Evolutionary conservation across 2,888 invertebrate species (phyloP), one percentile per base, ranked within the genome.

Genomic region (Corythucha ciliata): DNA sequence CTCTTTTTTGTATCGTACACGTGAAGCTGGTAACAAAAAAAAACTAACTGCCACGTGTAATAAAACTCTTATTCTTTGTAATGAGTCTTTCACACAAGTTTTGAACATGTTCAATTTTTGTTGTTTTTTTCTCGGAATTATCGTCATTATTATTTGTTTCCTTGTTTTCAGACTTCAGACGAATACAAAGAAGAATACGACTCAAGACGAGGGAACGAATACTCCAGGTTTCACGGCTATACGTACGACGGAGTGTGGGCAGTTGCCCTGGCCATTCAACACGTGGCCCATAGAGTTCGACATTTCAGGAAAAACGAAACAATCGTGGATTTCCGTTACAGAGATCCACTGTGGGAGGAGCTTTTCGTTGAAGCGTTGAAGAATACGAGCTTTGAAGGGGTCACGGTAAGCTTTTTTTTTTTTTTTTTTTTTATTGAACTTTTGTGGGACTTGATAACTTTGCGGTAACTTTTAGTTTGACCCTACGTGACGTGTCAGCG

Each of bases 191-290:
- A 76, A 32, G 83, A 89, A 67, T 94, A 94, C 68, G 82, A 92
- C 63, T 77, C 82, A 25, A 72, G 84, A 56, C 74, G 90, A 58
- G 84, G 86, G 1, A 67, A 70, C 1, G 89, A 91, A 64, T 93
- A 90, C 70, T 93, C 92, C 27, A 78, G 92, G 59, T 96, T 92
- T 67, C 94, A 96, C 68, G 96, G 94, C 2, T 98, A 97, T 69
- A 94, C 96, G 8, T 98, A 97, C 68, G 97, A 98, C 69, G 97
- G 92, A 4, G 88, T 98, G 59, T 97, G 97, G 96, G 90, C 94
- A 0, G 89, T 97, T 59, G 97, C 97, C 0, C 70, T 92, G 54
- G 96, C 96, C 1, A 86, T 98, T 54, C 88, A 94, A 65, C 83
- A 83, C 59, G 90, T 93, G 21, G 83, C 91, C 0, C 81, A 83